Evolutionary conservation across 2,888 invertebrate species (phyloP).

Genomic region (Cephus spinipes): DNA sequence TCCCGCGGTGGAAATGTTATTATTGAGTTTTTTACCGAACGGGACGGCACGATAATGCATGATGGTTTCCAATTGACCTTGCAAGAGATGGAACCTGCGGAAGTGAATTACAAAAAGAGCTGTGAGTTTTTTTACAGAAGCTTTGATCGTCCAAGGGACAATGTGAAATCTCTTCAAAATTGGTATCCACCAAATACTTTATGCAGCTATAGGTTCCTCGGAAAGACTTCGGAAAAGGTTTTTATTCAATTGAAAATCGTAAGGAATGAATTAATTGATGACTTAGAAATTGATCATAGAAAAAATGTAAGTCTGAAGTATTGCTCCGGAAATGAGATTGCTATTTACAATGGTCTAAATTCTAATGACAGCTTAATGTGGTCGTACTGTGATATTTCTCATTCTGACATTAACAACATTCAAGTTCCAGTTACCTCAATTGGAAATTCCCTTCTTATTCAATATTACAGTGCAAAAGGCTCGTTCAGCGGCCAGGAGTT

Average conservation of each 20-base stretch:
- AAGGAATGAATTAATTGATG: slow-evolving; percentile 42
- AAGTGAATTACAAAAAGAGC: slow-evolving; percentile 16
- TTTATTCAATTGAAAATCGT: slow-evolving; percentile 50
- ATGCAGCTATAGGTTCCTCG: slow-evolving; percentile 52
- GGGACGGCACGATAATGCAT: slow-evolving; percentile 58
- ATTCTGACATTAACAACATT: slow-evolving; percentile 56
- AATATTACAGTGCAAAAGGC: slow-evolving; percentile 54
- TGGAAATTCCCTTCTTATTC: slow-evolving; percentile 50
- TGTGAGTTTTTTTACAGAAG: slow-evolving; percentile 51
- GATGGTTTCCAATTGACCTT: slow-evolving; percentile 54
- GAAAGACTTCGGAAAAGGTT: slow-evolving; percentile 53
- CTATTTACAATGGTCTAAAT: slow-evolving; percentile 50
- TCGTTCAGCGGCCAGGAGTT: slow-evolving; percentile 56
- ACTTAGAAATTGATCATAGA: slow-evolving; percentile 19
- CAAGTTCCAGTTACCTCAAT: slow-evolving; percentile 53
- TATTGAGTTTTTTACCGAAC: slow-evolving; percentile 49
- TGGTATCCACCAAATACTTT: slow-evolving; percentile 42
- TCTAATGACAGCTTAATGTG: slow-evolving; percentile 48
- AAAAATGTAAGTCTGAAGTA: slow-evolving; percentile 42
- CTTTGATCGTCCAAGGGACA: slow-evolving; percentile 29
- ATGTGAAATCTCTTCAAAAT: slow-evolving; percentile 44
- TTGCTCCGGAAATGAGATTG: slow-evolving; percentile 54
- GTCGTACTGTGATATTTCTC: slow-evolving; percentile 56
- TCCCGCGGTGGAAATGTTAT: slow-evolving; percentile 51
- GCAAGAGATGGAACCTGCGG: slow-evolving; percentile 39